These are phyloP conservation scores for Furnarius figulus DNA, from an alignment of 2,113 vertebrate species.

Conservation along the genomic window DNA sequence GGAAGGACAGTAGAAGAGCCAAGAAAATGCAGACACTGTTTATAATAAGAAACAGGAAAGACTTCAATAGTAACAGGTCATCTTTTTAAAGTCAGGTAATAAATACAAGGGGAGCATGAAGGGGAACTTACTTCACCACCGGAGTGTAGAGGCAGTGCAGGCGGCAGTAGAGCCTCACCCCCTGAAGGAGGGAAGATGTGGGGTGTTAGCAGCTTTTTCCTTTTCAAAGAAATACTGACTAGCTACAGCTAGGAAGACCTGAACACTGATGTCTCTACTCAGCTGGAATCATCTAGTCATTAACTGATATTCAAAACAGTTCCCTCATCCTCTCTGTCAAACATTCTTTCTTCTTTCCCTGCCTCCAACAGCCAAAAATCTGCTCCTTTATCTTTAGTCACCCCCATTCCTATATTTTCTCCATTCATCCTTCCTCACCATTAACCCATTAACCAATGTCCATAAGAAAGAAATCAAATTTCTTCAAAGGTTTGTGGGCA, in stretches of 20 bases:
- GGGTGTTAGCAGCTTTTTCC: neutral
- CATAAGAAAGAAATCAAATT: neutral
- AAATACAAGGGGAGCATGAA: neutral
- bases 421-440: neutral
- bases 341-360: neutral
- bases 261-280: neutral
- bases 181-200: constrained; percentile 75
- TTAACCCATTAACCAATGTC: neutral
- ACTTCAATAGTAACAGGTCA: neutral
- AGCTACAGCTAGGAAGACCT: neutral
- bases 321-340: neutral
- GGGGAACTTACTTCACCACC: constrained; percentile 91
- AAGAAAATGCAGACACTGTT: neutral
- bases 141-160: constrained; percentile 93
- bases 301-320: neutral
- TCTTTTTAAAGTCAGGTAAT: neutral
- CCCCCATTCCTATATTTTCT: neutral
- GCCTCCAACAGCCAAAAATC: neutral
- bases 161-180: constrained; percentile 95
- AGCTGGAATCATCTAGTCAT: neutral
- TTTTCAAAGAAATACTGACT: neutral
- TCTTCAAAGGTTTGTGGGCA: neutral
- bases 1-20: neutral
- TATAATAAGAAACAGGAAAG: neutral
- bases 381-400: neutral